Evolutionary conservation across 2,113 vertebrate genomes (phyloP), one percentile per base, ranked within the genome.

Genomic region (Plotosus lineatus): DNA sequence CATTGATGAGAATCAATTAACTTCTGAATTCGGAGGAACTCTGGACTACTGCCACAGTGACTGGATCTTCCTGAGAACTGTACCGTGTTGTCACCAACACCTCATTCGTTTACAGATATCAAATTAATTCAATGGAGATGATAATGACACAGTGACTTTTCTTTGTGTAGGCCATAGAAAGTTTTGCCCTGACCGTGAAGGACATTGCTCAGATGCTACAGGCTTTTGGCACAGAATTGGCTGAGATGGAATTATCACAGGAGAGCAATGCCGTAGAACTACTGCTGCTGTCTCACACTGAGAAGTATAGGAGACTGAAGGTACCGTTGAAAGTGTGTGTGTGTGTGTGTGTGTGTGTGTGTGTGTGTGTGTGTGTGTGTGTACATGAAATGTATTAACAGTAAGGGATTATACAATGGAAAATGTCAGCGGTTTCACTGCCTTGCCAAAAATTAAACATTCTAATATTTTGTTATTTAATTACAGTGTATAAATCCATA

Each of bases 131-230:
- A 78, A 46, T 33, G 26, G 31, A 9, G 48, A 23, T 56, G 44
- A 21, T 23, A 33, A 58, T 6, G 51, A 44, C 63, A 26, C 40
- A 19, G 6, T 21, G 5, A 76, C 28, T 79, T 23, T 68, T 6
- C 38, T 78, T 31, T 77, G 78, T 81, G 19, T 92, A 99, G 98
- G 97, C 95, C 0, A 97, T 99, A n/a, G 98, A 99, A 92, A 95
- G 95, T 71, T 99, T 98, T 92, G 98, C 97, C 0, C 92, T 99
- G 17, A 97, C 95, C 0, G 97, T 99, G 83, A 99, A 99, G 89
- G 97, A 98, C 66, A 96, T 96, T 10, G 98, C 98, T 10, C 98
- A 99, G 92, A 93, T 97, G 95, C 83, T 99, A 42, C 98, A 99
- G 58, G 91, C 94, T 38, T 98, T 99, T 75, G 98, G 97, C 33